Evolutionary conservation across 2,797 vertebrate species (phyloP).

Genomic region (Huso huso): DNA sequence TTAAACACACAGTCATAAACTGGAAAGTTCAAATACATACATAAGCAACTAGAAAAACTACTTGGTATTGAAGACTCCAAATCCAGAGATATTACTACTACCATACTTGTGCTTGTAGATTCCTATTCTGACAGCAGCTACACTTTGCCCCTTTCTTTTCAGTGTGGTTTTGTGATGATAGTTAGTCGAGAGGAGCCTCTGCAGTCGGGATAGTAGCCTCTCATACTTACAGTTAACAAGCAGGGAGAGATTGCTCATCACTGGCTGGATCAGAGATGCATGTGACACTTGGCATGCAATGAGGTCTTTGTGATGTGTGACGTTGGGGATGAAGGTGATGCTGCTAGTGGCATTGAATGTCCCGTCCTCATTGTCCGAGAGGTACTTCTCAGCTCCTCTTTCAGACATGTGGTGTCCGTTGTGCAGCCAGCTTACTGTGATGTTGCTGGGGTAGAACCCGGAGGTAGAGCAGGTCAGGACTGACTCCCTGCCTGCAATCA

Average conservation of each 20-base stretch:
- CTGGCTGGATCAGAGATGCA: neutral
- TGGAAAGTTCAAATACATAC: too few species aligned
- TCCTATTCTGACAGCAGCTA: too few species aligned
- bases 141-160: too few species aligned
- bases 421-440: constrained; percentile 15
- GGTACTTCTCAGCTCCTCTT: neutral
- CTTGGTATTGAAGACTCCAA: too few species aligned
- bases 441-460: constrained; percentile 10
- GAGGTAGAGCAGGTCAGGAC: constrained; percentile 4
- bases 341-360: constrained; percentile 12
- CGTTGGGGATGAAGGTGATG: neutral
- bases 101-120: too few species aligned
- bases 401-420: constrained; percentile 9
- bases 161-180: too few species aligned
- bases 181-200: neutral
- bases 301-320: neutral
- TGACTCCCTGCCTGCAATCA: neutral
- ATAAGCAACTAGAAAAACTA: too few species aligned
- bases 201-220: neutral
- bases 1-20: too few species aligned
- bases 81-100: too few species aligned
- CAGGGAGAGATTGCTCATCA: constrained; percentile 9
- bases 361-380: neutral
- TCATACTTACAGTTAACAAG: constrained; percentile 11
- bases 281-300: constrained; percentile 15